phyloP scores from a whole-genome alignment of 1,140 invertebrate species.

The Magallana gigas region DNA sequence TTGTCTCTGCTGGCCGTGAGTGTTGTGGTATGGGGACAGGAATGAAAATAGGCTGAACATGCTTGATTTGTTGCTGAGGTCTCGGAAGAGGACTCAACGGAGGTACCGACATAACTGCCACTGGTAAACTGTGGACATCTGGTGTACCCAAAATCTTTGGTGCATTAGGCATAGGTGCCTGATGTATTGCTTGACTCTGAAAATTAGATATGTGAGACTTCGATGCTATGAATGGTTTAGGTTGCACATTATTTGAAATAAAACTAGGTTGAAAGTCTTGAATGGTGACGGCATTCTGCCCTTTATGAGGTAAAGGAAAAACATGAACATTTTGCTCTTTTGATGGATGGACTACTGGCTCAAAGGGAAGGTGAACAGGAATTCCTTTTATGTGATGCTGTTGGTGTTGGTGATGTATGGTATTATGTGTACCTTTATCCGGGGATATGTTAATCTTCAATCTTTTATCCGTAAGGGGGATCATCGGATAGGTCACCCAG shows the following conservation, averaged over 20 bases:
- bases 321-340: background rate
- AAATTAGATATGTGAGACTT: constrained; percentile 5
- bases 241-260: constrained; percentile 3
- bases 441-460: background rate
- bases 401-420: too few species aligned
- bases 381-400: background rate
- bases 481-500: constrained; percentile 3
- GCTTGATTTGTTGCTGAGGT: background rate
- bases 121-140: background rate
- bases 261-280: constrained; percentile 7
- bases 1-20: background rate
- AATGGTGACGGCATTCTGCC: background rate
- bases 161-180: background rate
- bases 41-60: background rate
- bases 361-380: background rate
- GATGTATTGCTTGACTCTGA: constrained; percentile 13
- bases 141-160: background rate
- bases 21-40: background rate
- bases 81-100: background rate
- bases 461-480: background rate
- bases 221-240: background rate
- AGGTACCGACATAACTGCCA: constrained; percentile 1
- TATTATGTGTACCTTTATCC: background rate
- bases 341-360: background rate
- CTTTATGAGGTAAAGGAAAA: constrained; percentile 7